These are phyloP conservation scores for Oxycera nigricornis DNA, from an alignment of 2,888 invertebrate species.

Conservation along the genomic window DNA sequence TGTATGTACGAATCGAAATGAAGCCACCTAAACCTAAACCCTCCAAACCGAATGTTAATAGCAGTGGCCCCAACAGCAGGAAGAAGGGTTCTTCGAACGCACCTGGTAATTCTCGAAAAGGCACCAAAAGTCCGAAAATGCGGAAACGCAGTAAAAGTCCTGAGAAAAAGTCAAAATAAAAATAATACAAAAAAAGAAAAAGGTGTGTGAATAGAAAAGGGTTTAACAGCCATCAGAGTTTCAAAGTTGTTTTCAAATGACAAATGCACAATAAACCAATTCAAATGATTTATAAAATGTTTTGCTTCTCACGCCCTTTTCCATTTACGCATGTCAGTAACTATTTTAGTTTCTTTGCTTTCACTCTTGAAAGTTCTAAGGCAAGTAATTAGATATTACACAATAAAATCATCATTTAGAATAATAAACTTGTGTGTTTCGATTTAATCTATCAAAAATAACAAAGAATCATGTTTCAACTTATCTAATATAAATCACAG, in stretches of 20 bases:
- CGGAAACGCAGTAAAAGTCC: slow-evolving; percentile 49
- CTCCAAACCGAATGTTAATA: neutral
- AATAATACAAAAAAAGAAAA: no score
- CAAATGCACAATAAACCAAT: no score
- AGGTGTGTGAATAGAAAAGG: no score
- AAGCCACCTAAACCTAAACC: slow-evolving; percentile 53
- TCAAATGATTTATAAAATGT: no score
- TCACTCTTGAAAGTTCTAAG: neutral
- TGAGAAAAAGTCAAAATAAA: slow-evolving; percentile 34
- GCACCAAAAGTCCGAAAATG: slow-evolving; percentile 54
- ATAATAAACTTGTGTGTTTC: neutral
- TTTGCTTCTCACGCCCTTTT: no score
- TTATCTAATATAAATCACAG: neutral
- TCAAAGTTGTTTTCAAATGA: no score
- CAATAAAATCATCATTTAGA: no score
- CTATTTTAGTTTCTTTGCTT: neutral
- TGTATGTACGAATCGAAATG: slow-evolving; percentile 58
- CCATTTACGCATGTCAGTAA: no score
- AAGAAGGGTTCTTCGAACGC: slow-evolving; percentile 54
- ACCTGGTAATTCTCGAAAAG: slow-evolving; percentile 43
- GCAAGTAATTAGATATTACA: no score
- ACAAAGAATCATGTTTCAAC: neutral
- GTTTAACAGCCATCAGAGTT: no score
- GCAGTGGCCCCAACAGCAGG: slow-evolving; percentile 50
- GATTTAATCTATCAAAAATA: neutral